These are phyloP conservation scores for Malacoctenus gilli DNA, from an alignment of 2,797 vertebrate genomes.

Conservation along the genomic window DNA sequence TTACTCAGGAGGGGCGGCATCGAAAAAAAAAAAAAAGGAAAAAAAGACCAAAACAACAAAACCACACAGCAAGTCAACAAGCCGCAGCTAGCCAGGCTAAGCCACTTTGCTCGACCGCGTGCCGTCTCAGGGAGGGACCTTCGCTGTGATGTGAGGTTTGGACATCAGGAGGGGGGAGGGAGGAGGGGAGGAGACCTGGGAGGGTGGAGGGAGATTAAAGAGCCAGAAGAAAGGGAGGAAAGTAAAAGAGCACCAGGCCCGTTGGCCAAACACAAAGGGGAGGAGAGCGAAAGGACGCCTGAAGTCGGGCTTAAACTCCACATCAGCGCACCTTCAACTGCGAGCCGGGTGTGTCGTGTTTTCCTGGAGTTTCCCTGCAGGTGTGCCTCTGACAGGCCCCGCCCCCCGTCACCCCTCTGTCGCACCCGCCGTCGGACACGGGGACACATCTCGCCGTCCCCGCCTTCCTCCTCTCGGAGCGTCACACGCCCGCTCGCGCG, in stretches of 20 bases:
- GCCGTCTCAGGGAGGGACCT: slow-evolving; percentile 64
- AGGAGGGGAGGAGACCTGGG: slow-evolving; percentile 71
- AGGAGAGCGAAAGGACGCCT: slow-evolving; percentile 75
- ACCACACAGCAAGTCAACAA: slow-evolving; percentile 69
- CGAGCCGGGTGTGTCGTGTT: slow-evolving; percentile 71
- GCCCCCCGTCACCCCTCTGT: slow-evolving; percentile 76
- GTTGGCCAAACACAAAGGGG: slow-evolving; percentile 83
- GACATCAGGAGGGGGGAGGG: no score
- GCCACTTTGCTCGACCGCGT: slow-evolving; percentile 59
- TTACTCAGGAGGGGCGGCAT: slow-evolving; percentile 62
- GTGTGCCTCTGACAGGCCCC: slow-evolving; percentile 81
- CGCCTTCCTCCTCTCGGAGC: slow-evolving; percentile 55
- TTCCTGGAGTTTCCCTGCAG: slow-evolving; percentile 80
- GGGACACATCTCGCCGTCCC: slow-evolving; percentile 68
- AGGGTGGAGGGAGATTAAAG: slow-evolving; percentile 79
- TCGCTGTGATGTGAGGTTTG: slow-evolving; percentile 70
- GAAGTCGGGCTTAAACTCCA: slow-evolving; percentile 82
- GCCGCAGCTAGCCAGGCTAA: slow-evolving; percentile 66
- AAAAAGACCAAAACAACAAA: no score
- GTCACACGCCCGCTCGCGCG: slow-evolving; percentile 28
- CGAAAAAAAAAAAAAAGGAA: no score
- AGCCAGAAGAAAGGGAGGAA: slow-evolving; percentile 77
- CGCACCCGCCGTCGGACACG: slow-evolving; percentile 63
- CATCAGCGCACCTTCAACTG: slow-evolving; percentile 84
- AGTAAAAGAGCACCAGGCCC: slow-evolving; percentile 80